A percentile compares a stretch with the other conserved stretches of the same genome.
Conservation (phyloP, 1,140 invertebrate genomes). For the Sarcophaga peregrina region DNA sequence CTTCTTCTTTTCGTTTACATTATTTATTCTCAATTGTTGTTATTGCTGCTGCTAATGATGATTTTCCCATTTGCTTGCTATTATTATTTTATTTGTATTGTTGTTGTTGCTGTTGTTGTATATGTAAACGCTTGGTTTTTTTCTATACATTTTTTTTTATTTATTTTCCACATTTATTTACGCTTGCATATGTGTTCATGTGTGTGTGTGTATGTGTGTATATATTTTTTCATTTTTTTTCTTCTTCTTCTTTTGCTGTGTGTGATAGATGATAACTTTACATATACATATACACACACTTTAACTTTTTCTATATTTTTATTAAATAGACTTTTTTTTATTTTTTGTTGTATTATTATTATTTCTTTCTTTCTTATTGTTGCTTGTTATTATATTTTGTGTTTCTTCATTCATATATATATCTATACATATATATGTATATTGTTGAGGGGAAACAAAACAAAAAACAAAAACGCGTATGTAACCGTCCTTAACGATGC, state of each 20-base stretch:
- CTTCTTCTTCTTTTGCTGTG: too few relatives aligned
- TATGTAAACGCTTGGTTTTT: background rate
- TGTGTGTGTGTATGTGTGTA: slow-evolving; percentile 34
- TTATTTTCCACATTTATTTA: too few relatives aligned
- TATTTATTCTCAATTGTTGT: slow-evolving; percentile 34
- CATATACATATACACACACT: too few relatives aligned
- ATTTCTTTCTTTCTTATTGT: slow-evolving; percentile 12
- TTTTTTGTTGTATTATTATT: slow-evolving; percentile 26
- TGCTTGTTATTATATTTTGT: slow-evolving; percentile 23
- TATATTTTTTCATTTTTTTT: background rate
- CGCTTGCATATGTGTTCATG: background rate
- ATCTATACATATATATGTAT: slow-evolving; percentile 16
- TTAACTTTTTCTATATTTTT: too few relatives aligned
- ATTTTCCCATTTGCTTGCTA: slow-evolving; percentile 31
- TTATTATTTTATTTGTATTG: slow-evolving; percentile 41
- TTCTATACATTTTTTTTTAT: background rate
- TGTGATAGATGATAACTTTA: too few relatives aligned
- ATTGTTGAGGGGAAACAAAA: background rate
- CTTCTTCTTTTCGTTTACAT: slow-evolving; percentile 14
- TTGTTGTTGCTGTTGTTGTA: slow-evolving; percentile 30
- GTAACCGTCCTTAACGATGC: slow-evolving; percentile 44
- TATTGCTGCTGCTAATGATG: slow-evolving; percentile 23
- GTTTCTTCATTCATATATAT: slow-evolving; percentile 15
- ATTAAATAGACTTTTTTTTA: slow-evolving; percentile 37
- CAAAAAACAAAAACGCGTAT: slow-evolving; percentile 45